Conservation (phyloP, 1,140 invertebrate species). For the Hyphantria cunea region DNA sequence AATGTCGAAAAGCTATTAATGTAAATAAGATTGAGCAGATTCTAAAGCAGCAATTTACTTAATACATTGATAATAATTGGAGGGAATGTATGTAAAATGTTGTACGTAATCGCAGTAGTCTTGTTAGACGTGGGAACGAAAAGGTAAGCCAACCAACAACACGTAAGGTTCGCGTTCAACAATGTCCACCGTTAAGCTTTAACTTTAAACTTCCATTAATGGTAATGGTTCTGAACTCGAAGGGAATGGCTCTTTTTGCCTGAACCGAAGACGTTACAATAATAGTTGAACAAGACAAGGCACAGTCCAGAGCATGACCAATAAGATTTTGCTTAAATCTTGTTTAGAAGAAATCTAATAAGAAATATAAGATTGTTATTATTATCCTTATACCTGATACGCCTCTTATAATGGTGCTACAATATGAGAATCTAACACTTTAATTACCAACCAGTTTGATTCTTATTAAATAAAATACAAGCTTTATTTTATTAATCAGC, state of each 20-base stretch:
- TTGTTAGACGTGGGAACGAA: slow-evolving; percentile 76
- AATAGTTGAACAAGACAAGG: slow-evolving; percentile 20
- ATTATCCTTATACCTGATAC: slow-evolving; percentile 12
- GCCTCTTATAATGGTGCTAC: not conserved
- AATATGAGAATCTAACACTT: slow-evolving; percentile 21
- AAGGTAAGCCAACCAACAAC: slow-evolving; percentile 43
- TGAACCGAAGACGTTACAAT: slow-evolving; percentile 33
- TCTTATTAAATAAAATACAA: slow-evolving; percentile 24
- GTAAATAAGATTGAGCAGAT: slow-evolving; percentile 66
- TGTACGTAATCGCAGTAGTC: slow-evolving; percentile 70
- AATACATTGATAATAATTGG: slow-evolving; percentile 72
- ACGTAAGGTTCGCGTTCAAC: slow-evolving; percentile 54
- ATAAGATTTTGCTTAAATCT: slow-evolving; percentile 1
- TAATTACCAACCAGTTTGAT: slow-evolving; percentile 26
- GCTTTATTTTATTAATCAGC: slow-evolving; percentile 6
- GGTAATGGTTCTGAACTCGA: slow-evolving; percentile 62
- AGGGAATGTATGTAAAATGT: slow-evolving; percentile 70
- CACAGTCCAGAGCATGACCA: not conserved
- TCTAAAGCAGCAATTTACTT: slow-evolving; percentile 66
- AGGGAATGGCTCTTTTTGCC: slow-evolving; percentile 63
- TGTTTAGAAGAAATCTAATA: slow-evolving; percentile 8
- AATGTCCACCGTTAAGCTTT: slow-evolving; percentile 66
- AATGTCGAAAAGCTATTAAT: slow-evolving; percentile 69
- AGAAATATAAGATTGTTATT: not conserved
- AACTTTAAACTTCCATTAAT: slow-evolving; percentile 66